A percentile compares a stretch with the other conserved stretches of the same genome.
These are phyloP conservation scores for Aviceda subcristata DNA, from an alignment of 2,113 vertebrate genomes.

Conservation along the genomic window DNA sequence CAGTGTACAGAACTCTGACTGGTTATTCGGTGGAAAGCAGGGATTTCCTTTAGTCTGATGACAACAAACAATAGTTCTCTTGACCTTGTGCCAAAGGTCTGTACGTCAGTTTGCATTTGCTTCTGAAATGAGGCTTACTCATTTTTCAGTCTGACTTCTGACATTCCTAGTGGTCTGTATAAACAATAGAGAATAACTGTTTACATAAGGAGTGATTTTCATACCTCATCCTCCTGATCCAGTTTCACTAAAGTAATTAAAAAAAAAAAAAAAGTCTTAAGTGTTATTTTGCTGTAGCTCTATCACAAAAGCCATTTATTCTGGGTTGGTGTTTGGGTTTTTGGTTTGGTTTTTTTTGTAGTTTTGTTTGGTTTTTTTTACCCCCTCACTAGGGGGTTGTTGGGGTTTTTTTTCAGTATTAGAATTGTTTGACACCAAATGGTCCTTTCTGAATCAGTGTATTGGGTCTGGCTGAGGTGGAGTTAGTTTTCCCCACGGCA, in stretches of 20 bases:
- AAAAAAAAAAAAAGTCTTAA: not conserved
- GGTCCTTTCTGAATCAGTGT: not conserved
- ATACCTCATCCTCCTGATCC: not conserved
- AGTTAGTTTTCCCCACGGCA: not conserved
- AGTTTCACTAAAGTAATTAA: not conserved
- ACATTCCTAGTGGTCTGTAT: not conserved
- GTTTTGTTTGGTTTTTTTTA: not conserved
- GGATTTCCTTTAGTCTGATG: not conserved
- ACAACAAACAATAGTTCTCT: not conserved
- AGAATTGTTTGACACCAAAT: not conserved
- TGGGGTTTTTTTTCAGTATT: not conserved
- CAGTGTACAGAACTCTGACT: not conserved
- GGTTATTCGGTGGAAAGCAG: not conserved
- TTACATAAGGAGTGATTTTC: not conserved
- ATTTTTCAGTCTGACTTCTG: not conserved
- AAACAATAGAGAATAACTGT: not conserved
- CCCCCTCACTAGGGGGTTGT: not conserved
- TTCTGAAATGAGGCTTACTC: not conserved
- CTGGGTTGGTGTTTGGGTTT: not conserved
- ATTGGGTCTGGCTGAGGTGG: not conserved
- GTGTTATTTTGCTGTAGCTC: not conserved
- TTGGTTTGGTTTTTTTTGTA: accelerated
- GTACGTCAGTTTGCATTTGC: not conserved
- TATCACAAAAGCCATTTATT: not conserved
- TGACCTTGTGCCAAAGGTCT: not conserved